Evolutionary conservation across 2,888 invertebrate species (phyloP).

Genomic region (Glomeris marginata): DNA sequence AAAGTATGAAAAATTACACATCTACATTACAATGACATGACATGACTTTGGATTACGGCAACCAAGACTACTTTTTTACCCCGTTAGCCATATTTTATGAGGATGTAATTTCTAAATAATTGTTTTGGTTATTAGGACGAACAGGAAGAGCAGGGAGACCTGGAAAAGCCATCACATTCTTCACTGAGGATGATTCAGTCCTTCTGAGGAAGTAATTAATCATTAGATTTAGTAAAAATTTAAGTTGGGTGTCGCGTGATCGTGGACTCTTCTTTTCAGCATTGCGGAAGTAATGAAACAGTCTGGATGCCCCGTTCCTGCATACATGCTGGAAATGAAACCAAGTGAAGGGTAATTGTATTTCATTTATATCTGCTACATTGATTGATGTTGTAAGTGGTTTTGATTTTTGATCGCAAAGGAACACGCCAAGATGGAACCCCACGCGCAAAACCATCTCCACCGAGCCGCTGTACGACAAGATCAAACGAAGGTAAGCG

Average conservation of each 20-base stretch:
- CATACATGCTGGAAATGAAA: slow-evolving; percentile 68
- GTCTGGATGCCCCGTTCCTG: slow-evolving; percentile 83
- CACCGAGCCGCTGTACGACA: too few species aligned
- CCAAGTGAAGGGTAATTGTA: slow-evolving; percentile 38
- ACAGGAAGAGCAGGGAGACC: slow-evolving; percentile 83
- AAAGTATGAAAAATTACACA: too few species aligned
- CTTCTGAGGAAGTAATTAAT: slow-evolving; percentile 58
- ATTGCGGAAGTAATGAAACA: slow-evolving; percentile 80
- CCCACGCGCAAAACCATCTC: too few species aligned
- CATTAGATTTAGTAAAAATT: too few species aligned
- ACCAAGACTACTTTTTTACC: not conserved
- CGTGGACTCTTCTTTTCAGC: slow-evolving; percentile 41
- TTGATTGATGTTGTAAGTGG: too few species aligned
- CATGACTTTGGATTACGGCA: too few species aligned
- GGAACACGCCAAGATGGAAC: too few species aligned
- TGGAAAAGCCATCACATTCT: slow-evolving; percentile 85
- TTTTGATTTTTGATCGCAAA: too few species aligned
- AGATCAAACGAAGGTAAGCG: too few species aligned
- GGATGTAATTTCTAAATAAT: not conserved
- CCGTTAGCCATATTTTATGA: not conserved
- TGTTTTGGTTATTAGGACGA: slow-evolving; percentile 44
- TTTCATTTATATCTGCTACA: too few species aligned
- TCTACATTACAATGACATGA: too few species aligned
- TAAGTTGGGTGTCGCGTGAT: too few species aligned
- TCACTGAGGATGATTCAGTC: slow-evolving; percentile 73